Percentiles rank a stretch among this genome's conserved stretches.
Evolutionary conservation across 2,797 vertebrate genomes (phyloP).

Genomic region (Aplochiton taeniatus): DNA sequence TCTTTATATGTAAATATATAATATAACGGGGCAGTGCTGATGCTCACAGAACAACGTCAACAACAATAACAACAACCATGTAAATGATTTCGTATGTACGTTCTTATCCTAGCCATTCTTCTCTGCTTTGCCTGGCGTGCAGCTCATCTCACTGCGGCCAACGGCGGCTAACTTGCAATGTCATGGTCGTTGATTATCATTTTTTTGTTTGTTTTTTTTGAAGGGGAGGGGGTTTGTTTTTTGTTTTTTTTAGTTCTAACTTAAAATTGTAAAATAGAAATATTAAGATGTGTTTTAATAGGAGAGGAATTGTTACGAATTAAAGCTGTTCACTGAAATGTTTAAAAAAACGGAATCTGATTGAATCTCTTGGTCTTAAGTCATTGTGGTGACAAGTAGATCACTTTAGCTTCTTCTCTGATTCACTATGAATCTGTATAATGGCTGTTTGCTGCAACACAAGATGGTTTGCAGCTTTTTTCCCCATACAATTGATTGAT

Average conservation of each 20-base stretch:
- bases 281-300: slow-evolving; percentile 45
- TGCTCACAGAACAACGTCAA: slow-evolving; percentile 33
- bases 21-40: slow-evolving; percentile 15
- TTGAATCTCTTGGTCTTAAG: too few relatives aligned
- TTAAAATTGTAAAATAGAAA: slow-evolving; percentile 56
- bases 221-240: neutral
- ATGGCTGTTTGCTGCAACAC: too few relatives aligned
- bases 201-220: slow-evolving; percentile 16
- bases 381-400: too few relatives aligned
- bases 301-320: slow-evolving; percentile 49
- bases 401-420: too few relatives aligned
- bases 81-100: slow-evolving; percentile 60
- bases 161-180: slow-evolving; percentile 33
- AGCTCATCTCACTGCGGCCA: slow-evolving; percentile 40
- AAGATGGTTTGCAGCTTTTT: too few relatives aligned
- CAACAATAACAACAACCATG: slow-evolving; percentile 36
- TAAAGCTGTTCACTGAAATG: slow-evolving; percentile 42
- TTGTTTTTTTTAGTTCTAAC: slow-evolving; percentile 36
- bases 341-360: too few relatives aligned
- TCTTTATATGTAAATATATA: slow-evolving; percentile 49
- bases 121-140: slow-evolving; percentile 34
- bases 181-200: slow-evolving; percentile 30
- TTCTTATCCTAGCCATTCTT: slow-evolving; percentile 29
- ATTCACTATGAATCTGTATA: too few relatives aligned
- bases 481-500: too few relatives aligned